These are phyloP conservation scores for Pseudoips prasinana DNA, from an alignment of 2,888 invertebrate genomes.

Conservation along the genomic window DNA sequence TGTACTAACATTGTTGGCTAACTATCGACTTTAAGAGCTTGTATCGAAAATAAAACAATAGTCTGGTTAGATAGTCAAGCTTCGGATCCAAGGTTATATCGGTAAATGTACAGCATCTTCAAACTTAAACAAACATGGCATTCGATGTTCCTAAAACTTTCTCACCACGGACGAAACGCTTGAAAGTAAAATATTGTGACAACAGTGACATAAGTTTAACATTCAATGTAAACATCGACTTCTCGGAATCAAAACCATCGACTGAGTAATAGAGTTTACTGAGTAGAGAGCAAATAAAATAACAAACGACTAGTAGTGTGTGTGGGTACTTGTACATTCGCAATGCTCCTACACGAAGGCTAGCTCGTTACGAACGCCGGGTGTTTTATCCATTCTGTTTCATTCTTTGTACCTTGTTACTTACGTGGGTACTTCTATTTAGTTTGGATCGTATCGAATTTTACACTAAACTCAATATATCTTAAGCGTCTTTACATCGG, in stretches of 20 bases:
- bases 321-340: constrained; percentile 55
- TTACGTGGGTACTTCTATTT: constrained; percentile 50
- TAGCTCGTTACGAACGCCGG: constrained; percentile 47
- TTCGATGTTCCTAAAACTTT: constrained; percentile 52
- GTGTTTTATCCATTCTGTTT: constrained; percentile 55
- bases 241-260: constrained; percentile 76
- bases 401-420: constrained; percentile 58
- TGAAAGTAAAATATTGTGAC: constrained; percentile 67
- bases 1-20: constrained; percentile 36
- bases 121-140: constrained; percentile 53
- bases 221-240: constrained; percentile 70
- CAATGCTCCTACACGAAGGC: constrained; percentile 43
- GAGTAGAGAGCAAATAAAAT: constrained; percentile 75
- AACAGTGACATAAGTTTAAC: constrained; percentile 69
- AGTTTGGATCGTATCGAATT: constrained; percentile 48
- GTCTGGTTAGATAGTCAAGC: constrained; percentile 5
- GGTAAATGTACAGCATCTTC: constrained; percentile 31
- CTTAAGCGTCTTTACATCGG: constrained; percentile 13
- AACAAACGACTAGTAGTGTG: constrained; percentile 55
- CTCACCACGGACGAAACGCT: constrained; percentile 52
- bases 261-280: constrained; percentile 71
- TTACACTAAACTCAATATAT: constrained; percentile 29
- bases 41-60: constrained; percentile 17
- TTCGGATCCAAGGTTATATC: constrained; percentile 20
- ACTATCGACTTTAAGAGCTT: constrained; percentile 35